Conservation (phyloP, 2,797 vertebrate species). For the Todus mexicanus region DNA sequence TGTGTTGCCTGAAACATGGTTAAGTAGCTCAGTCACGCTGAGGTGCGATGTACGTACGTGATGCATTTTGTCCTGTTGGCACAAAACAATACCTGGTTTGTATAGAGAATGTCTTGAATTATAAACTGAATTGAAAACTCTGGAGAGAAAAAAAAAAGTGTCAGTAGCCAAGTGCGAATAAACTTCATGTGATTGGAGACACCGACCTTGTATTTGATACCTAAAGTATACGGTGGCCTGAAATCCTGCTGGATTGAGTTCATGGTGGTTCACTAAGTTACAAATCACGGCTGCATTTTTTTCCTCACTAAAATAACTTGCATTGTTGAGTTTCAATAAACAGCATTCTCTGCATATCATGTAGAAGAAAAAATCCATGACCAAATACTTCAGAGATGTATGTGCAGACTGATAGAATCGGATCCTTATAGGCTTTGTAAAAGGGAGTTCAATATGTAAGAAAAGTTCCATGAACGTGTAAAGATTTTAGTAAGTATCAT, state of each 20-base stretch:
- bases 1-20: not conserved
- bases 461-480: constrained; percentile 26
- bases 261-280: not conserved
- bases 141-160: not conserved
- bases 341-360: constrained; percentile 19
- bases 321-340: constrained; percentile 10
- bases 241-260: not conserved
- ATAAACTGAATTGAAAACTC: constrained; percentile 32
- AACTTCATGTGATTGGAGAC: not conserved
- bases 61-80: constrained; percentile 50
- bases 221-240: not conserved
- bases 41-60: constrained; percentile 27
- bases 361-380: not conserved
- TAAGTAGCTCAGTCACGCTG: not conserved
- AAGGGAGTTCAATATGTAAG: constrained; percentile 30
- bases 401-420: constrained; percentile 6
- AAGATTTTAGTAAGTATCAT: constrained; percentile 30
- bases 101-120: constrained; percentile 45
- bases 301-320: not conserved
- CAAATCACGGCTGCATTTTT: not conserved
- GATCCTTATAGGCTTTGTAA: not conserved
- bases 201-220: not conserved
- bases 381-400: constrained; percentile 48
- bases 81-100: constrained; percentile 12
- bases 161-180: constrained; percentile 4